These are phyloP conservation scores for Chloroceryle amazona DNA, from an alignment of 2,797 vertebrate species.

Conservation along the genomic window DNA sequence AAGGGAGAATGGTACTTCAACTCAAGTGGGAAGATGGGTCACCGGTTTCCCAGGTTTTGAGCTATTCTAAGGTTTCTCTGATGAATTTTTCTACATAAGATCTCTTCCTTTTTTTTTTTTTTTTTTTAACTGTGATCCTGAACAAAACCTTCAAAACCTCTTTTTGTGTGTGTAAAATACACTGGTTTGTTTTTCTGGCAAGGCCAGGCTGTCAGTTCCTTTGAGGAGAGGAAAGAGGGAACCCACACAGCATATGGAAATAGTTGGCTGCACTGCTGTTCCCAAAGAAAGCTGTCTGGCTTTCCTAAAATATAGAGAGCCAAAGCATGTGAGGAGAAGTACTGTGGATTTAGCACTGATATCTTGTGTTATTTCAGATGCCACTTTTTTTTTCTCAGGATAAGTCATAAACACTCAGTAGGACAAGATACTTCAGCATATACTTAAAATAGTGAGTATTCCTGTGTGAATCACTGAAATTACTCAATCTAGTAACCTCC, in stretches of 20 bases:
- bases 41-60: neutral
- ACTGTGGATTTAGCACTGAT: neutral
- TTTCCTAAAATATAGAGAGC: slow-evolving; percentile 1
- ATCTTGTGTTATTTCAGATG: neutral
- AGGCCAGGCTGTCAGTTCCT: slow-evolving; percentile 1
- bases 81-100: neutral
- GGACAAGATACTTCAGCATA: neutral
- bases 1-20: neutral
- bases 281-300: slow-evolving; percentile 29
- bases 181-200: neutral
- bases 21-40: neutral
- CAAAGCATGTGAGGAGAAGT: neutral
- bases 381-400: neutral
- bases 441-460: neutral
- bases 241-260: slow-evolving; percentile 66
- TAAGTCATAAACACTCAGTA: neutral
- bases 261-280: neutral
- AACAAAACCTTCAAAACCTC: neutral
- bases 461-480: neutral
- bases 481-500: neutral
- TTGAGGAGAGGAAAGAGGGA: slow-evolving; percentile 36
- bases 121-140: neutral
- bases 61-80: neutral
- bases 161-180: neutral
- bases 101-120: neutral